Base-by-base conservation (phyloP, 2,888 invertebrate species). In the Tipula helvola region DNA sequence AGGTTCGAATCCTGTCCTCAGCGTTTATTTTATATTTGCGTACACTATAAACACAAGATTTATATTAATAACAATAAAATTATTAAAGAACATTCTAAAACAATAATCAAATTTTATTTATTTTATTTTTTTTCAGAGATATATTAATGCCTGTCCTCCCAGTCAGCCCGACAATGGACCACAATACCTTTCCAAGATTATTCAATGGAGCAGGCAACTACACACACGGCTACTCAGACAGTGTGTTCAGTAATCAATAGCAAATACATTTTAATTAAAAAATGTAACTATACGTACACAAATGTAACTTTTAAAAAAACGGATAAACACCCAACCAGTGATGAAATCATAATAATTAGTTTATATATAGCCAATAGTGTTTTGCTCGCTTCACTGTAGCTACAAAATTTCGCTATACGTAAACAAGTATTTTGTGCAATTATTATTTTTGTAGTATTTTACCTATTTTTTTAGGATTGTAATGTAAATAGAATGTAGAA, bases 171-270 rank as follows among this genome's bases (percentile, higher is more conserved):
- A 88, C 91, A 88, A 88, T 91, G 88, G 91, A 91, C 89, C 90
- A 89, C 87, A 90, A 90, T 84, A 84, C 7, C 39, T 91, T 91
- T 87, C 90, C 91, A 87, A 90, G 91, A 88, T 91, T 91, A 91
- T 91, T 91, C 88, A 91, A 91, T 88, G 84, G 84, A 7, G 90
- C 91, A 28, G 90, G 91, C 36, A 91, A 91, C 87, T 91, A 91
- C 7, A 36, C 28, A 1, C 86, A 86, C n/a, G 44, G 86, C 88
- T 91, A 91, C 89, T 91, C 91, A 47, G 91, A 91, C 88, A 90
- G 91, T 12, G 91, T 91, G 88, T 91, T 91, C 88, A 91, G 91
- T 88, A 90, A 91, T 36, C 91, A 91, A 89, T 91, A 87, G 44
- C 85, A 86, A 71, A 71, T 71, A 8, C 71, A 28, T 18, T 3